Conservation (phyloP, 2,113 vertebrate genomes). For the Pollimyrus isidori region DNA sequence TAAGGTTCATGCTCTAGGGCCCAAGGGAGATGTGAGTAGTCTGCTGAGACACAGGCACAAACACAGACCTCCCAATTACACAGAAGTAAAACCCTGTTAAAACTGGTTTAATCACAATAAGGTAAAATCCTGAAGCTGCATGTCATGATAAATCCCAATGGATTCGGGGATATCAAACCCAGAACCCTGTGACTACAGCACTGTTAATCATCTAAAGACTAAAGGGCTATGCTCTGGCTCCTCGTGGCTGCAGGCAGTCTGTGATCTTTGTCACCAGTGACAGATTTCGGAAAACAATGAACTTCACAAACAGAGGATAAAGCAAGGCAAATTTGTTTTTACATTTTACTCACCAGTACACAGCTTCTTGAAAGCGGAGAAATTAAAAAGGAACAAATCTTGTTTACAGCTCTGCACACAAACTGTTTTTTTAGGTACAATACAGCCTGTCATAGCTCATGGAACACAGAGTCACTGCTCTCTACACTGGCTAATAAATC, state of each 20-base stretch:
- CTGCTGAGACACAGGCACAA: neutral
- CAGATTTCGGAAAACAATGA: neutral
- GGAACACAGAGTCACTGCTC: neutral
- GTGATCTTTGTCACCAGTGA: neutral
- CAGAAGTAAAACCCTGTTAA: neutral
- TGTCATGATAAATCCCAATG: neutral
- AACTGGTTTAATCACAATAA: neutral
- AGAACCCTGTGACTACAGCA: neutral
- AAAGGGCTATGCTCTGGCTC: neutral
- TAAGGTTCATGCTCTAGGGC: neutral
- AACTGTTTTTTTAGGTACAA: too few species aligned
- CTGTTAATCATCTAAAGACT: neutral
- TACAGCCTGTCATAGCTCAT: neutral
- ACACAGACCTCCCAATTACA: neutral
- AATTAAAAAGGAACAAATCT: neutral
- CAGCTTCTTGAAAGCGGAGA: neutral
- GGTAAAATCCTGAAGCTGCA: neutral
- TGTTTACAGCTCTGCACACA: neutral
- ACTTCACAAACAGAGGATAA: neutral
- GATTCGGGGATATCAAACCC: neutral
- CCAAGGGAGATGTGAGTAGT: neutral
- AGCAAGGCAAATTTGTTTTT: neutral
- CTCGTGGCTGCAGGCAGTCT: neutral
- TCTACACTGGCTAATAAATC: neutral
- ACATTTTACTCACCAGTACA: neutral